Evolutionary conservation across 2,113 vertebrate genomes (phyloP).

Genomic region (Chloropsis hardwickii): DNA sequence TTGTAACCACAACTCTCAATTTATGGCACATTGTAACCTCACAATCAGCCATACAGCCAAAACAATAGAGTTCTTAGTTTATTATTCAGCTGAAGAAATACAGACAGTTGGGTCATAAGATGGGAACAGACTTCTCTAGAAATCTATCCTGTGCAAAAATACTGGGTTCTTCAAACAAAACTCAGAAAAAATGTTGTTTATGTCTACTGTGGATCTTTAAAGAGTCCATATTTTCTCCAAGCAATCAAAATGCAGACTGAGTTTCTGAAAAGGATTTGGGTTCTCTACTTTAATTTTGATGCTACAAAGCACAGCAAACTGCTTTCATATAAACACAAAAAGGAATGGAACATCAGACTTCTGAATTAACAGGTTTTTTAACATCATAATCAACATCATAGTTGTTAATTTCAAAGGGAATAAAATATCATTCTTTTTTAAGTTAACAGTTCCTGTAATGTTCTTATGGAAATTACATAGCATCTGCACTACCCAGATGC

Average conservation of each 20-base stretch:
- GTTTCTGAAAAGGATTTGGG: background rate
- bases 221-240: background rate
- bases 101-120: background rate
- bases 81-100: background rate
- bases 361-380: background rate
- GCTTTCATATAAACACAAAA: background rate
- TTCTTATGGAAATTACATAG: background rate
- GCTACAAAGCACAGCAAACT: background rate
- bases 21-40: background rate
- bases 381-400: background rate
- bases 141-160: background rate
- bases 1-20: background rate
- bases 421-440: background rate
- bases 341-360: background rate
- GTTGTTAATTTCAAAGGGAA: background rate
- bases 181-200: background rate
- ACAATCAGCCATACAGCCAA: background rate
- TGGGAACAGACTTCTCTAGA: background rate
- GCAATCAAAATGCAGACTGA: background rate
- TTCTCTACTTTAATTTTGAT: background rate
- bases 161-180: background rate
- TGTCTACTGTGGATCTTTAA: background rate
- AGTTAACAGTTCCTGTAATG: background rate
- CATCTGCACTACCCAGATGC: background rate
- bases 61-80: background rate